phyloP scores from a whole-genome alignment of 2,888 invertebrate species.

The Troides oblongomaculatus region DNA sequence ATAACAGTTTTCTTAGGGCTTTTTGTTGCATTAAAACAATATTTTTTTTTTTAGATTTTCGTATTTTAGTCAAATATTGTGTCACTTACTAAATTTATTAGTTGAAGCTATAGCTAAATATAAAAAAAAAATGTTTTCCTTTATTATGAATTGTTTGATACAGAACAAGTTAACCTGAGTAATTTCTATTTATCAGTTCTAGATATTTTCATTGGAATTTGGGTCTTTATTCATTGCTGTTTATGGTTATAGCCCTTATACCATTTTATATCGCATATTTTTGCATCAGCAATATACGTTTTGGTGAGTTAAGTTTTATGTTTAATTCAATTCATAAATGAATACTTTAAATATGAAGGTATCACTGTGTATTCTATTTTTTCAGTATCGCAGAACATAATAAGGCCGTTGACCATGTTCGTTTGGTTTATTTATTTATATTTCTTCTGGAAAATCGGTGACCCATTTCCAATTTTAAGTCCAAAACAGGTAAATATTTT shows the following conservation, averaged over 20 bases:
- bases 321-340: not conserved
- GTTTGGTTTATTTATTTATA: conserved; percentile 96
- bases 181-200: conserved; percentile 81
- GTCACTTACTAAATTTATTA: too few relatives aligned
- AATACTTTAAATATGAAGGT: not conserved
- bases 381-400: conserved; percentile 87
- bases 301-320: conserved; percentile 81
- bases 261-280: conserved; percentile 98
- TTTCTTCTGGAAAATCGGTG: conserved; percentile 99
- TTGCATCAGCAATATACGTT: conserved; percentile 92
- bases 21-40: too few relatives aligned
- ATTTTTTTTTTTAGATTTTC: too few relatives aligned
- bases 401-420: conserved; percentile 88
- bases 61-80: too few relatives aligned
- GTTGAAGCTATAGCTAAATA: not conserved
- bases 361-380: conserved; percentile 33
- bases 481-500: conserved; percentile 89
- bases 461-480: conserved; percentile 98
- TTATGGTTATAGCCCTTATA: conserved; percentile 96
- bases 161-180: not conserved
- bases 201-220: conserved; percentile 97
- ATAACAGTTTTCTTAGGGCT: too few relatives aligned
- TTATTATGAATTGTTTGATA: not conserved
- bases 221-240: conserved; percentile 92
- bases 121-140: not conserved